A percentile compares a stretch with the other conserved stretches of the same genome.
phyloP scores from a whole-genome alignment of 2,888 invertebrate genomes.

The Rhimphoctona megacephalus region DNA sequence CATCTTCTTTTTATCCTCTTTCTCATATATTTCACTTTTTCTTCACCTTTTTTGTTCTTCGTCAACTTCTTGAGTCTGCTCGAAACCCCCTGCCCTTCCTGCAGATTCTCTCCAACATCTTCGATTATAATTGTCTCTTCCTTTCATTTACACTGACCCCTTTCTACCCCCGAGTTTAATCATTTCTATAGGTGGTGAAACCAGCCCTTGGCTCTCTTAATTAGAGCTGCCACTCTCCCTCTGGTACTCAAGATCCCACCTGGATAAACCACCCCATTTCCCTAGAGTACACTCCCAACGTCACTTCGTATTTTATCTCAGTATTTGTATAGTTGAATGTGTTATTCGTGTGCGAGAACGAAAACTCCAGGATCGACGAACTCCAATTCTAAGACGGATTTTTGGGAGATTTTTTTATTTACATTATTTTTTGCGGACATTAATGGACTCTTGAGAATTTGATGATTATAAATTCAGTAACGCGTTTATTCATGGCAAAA shows the following conservation, averaged over 20 bases:
- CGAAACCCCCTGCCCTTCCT: background rate
- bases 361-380: constrained; percentile 6
- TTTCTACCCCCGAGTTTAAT: constrained; percentile 72
- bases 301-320: background rate
- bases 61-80: background rate
- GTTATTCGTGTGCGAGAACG: background rate
- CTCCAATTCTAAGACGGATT: constrained; percentile 28
- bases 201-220: constrained; percentile 73
- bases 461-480: background rate
- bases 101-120: background rate
- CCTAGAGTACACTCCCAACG: constrained; percentile 58
- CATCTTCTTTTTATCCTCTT: constrained; percentile 64
- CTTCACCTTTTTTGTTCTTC: background rate
- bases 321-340: background rate
- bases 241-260: constrained; percentile 72
- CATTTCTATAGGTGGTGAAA: constrained; percentile 44
- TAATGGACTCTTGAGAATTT: constrained; percentile 26
- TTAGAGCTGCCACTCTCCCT: constrained; percentile 73
- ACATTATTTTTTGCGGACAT: constrained; percentile 14
- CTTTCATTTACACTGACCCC: constrained; percentile 68
- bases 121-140: constrained; percentile 30
- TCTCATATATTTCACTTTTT: background rate
- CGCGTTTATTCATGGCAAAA: background rate
- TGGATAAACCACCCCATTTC: constrained; percentile 77
- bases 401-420: constrained; percentile 11